A percentile compares a stretch with the other conserved stretches of the same genome.
These are phyloP conservation scores for Antrozous pallidus DNA, from an alignment of 2,797 vertebrate genomes.

Conservation along the genomic window DNA sequence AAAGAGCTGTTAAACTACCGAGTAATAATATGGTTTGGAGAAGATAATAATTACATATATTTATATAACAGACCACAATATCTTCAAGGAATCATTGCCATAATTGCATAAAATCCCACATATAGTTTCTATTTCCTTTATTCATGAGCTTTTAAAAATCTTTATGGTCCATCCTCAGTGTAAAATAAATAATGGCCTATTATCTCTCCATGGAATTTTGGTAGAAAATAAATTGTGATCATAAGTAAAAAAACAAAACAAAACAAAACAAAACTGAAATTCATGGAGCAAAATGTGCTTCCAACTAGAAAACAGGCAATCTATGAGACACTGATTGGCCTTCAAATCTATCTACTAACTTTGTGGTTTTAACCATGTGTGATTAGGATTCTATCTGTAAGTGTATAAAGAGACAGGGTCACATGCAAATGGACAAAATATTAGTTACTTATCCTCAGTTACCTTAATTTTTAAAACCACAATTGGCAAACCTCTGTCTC, in stretches of 20 bases:
- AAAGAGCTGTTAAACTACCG: constrained; percentile 49
- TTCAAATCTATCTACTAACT: constrained; percentile 41
- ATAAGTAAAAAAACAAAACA: constrained; percentile 25
- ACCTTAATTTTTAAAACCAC: not conserved
- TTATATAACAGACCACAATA: constrained; percentile 50
- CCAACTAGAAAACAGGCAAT: not conserved
- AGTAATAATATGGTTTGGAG: constrained; percentile 64
- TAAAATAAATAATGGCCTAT: constrained; percentile 38
- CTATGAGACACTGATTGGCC: not conserved
- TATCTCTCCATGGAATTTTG: constrained; percentile 41
- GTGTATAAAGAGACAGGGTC: not conserved
- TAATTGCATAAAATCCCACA: constrained; percentile 59
- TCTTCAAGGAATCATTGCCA: constrained; percentile 51
- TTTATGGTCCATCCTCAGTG: not conserved
- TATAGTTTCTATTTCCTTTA: constrained; percentile 36
- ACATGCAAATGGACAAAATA: not conserved
- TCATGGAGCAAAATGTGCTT: not conserved
- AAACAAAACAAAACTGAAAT: not conserved
- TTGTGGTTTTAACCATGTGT: not conserved
- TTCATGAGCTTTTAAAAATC: constrained; percentile 38
- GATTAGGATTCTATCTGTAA: constrained; percentile 29
- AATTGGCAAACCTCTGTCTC: not conserved
- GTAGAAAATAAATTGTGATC: not conserved
- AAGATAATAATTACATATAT: constrained; percentile 60
- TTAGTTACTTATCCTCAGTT: not conserved